Base-by-base conservation (phyloP, 2,888 invertebrate genomes). In the Glaucopsyche alexis region DNA sequence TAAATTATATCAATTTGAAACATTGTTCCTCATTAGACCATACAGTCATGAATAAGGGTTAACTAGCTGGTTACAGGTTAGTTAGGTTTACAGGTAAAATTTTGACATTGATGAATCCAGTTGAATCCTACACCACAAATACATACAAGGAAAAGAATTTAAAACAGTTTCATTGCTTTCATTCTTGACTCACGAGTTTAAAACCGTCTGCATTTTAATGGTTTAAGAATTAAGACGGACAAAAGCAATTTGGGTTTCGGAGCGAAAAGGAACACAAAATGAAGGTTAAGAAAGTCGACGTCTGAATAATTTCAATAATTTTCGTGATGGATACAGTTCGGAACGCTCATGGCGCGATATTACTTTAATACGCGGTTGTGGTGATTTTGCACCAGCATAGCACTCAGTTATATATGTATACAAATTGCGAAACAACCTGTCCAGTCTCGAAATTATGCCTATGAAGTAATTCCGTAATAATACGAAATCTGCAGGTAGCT, bases 381-480 rank as follows among this genome's bases (percentile, higher is more conserved):
- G 79, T 81, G 81, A 83, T 83, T 81, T 80, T 78, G 82, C 82
- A 49, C 50, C 84, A 83, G 81, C 80, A 81, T 77, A 76, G 74
- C 77, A 78, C 73, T 81, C 80, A 80, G 78, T 82, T 85, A 83
- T 81, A 80, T 80, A 85, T 86, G 86, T 84, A 60, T 60, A 60
- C 83, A 79, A 86, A 87, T 85, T 83, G 83, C 84, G 85, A 86
- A 88, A 87, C 85, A 86, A 88, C 86, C 83, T 85, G 85, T 85
- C 78, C 77, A 81, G 82, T 81, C 80, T 60, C 29, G 60, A 60
- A 60, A 80, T 82, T 82, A 82, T 83, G 81, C 78, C 80, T 80
- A 84, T 82, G 81, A 84, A 84, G 81, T 83, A 84, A 85, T 85
- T 85, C 83, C 80, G 80, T 83, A 55, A 71, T 42, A 64, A 67